Percentiles rank a stretch among this genome's conserved stretches.
phyloP scores from a whole-genome alignment of 2,797 vertebrate genomes.

The Enteromius radiatus region DNA sequence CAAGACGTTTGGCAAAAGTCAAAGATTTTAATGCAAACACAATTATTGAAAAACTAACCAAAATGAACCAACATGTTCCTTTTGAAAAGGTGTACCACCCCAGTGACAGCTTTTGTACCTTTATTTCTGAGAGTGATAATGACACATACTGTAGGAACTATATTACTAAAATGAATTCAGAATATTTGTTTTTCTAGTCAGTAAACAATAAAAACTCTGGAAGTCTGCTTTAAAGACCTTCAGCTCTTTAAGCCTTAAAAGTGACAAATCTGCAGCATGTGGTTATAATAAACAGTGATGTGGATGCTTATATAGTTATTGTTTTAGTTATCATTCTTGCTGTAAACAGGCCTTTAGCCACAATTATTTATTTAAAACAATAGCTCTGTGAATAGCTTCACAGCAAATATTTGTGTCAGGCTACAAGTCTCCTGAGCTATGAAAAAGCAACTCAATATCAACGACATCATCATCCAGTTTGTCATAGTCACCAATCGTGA shows the following conservation, averaged over 20 bases:
- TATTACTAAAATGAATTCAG: neutral
- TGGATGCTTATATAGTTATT: neutral
- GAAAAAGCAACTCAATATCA: neutral
- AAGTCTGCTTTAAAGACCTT: neutral
- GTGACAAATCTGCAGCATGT: neutral
- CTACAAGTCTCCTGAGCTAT: neutral
- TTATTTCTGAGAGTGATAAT: neutral
- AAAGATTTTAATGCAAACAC: neutral
- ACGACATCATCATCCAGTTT: constrained; percentile 8
- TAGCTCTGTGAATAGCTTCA: neutral
- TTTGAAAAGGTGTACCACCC: too few relatives aligned
- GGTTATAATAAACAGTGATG: neutral
- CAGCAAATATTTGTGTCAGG: neutral
- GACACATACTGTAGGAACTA: neutral
- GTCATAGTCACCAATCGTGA: neutral
- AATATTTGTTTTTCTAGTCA: neutral
- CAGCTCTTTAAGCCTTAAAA: neutral
- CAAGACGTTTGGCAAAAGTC: neutral
- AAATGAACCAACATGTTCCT: too few relatives aligned
- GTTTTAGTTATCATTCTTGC: neutral
- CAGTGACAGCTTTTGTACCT: too few relatives aligned
- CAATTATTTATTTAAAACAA: neutral
- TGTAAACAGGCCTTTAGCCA: neutral
- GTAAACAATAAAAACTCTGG: neutral
- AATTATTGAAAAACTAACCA: neutral